Evolutionary conservation across 2,888 invertebrate species (phyloP).

Genomic region (Pemphredon lugubris): DNA sequence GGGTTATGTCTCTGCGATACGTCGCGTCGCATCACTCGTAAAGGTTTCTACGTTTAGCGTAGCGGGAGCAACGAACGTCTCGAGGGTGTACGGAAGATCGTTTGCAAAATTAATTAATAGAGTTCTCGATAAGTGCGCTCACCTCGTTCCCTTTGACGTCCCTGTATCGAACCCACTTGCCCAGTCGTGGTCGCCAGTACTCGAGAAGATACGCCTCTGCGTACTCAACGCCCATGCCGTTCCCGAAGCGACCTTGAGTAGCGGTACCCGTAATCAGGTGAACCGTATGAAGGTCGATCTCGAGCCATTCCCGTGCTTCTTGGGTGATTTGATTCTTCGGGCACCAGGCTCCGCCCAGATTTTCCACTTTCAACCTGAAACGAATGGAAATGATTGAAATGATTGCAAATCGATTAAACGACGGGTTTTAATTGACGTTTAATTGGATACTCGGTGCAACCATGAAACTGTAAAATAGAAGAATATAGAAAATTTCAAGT

Average conservation of each 20-base stretch:
- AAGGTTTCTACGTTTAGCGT: conserved; percentile 6
- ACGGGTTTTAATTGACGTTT: no score
- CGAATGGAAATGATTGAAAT: no score
- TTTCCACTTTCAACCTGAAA: conserved; percentile 85
- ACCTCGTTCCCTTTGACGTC: conserved; percentile 85
- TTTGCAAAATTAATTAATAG: no score
- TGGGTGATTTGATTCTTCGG: conserved; percentile 84
- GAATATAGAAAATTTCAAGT: no score
- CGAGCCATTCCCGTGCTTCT: conserved; percentile 83
- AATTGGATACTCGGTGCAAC: no score
- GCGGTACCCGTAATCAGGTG: conserved; percentile 85
- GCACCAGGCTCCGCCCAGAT: conserved; percentile 88
- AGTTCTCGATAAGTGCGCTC: conserved; percentile 57
- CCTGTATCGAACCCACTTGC: conserved; percentile 85
- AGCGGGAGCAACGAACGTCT: no score
- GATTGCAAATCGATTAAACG: no score
- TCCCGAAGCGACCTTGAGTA: conserved; percentile 87
- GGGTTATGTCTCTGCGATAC: background rate
- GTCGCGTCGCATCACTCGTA: background rate
- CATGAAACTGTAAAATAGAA: no score
- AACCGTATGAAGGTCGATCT: conserved; percentile 84
- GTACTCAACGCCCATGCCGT: conserved; percentile 87
- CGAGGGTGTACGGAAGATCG: no score
- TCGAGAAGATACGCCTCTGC: conserved; percentile 85
- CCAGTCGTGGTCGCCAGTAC: conserved; percentile 84